These are phyloP conservation scores for Diplosoma virens DNA, from an alignment of 23 tunicate species.

Conservation along the genomic window DNA sequence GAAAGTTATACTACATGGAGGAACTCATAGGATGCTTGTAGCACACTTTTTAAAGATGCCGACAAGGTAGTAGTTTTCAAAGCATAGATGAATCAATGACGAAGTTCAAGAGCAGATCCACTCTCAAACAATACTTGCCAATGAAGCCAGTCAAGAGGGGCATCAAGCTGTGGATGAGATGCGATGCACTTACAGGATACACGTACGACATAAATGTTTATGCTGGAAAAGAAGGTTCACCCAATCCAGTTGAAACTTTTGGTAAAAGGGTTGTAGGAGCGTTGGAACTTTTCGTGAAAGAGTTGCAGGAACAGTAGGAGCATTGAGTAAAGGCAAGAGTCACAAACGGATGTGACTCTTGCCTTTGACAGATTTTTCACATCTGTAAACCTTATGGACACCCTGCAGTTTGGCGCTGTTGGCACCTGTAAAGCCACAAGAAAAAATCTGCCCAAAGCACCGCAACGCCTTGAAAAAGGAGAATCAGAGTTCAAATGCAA, in stretches of 20 bases:
- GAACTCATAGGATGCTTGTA: slow-evolving; percentile 5
- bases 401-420: slow-evolving; percentile 16
- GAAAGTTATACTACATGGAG: slow-evolving; percentile 26
- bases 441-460: slow-evolving; percentile 15
- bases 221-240: slow-evolving; percentile 10
- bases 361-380: slow-evolving; percentile 33
- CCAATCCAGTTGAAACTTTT: slow-evolving; percentile 8
- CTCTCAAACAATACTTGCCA: slow-evolving; percentile 14
- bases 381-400: slow-evolving; percentile 15
- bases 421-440: slow-evolving; percentile 4
- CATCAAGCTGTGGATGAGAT: slow-evolving; percentile 14
- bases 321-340: too few relatives aligned
- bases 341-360: slow-evolving; percentile 16
- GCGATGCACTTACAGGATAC: slow-evolving; percentile 5
- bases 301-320: too few relatives aligned
- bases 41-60: slow-evolving; percentile 11
- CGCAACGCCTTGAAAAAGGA: not conserved
- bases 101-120: slow-evolving; percentile 21
- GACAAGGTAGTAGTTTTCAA: slow-evolving; percentile 17
- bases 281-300: too few relatives aligned
- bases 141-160: slow-evolving; percentile 20
- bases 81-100: slow-evolving; percentile 23
- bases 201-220: slow-evolving; percentile 21
- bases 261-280: slow-evolving; percentile 11
- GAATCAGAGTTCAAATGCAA: slow-evolving; percentile 22